Percentiles rank a stretch among this genome's conserved stretches.
Conservation (phyloP, 2,797 vertebrate species). For the Taeniopygia guttata region DNA sequence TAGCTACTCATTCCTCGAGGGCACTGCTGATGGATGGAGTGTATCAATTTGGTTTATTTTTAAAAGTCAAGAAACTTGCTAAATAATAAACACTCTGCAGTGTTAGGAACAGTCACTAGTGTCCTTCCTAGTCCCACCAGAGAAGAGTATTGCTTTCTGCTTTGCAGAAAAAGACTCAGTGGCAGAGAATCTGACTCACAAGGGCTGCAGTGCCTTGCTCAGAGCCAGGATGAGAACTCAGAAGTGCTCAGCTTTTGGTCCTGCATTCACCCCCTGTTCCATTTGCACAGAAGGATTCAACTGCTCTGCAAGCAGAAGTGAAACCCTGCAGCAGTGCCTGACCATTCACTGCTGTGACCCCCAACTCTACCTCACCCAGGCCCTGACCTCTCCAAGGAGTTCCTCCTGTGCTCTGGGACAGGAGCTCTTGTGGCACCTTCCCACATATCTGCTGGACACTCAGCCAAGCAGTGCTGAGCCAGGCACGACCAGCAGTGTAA, state of each 20-base stretch:
- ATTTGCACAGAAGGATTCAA: not conserved
- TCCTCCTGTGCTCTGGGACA: not conserved
- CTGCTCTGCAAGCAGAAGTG: not conserved
- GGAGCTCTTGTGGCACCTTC: not conserved
- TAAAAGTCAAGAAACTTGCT: conserved; percentile 7
- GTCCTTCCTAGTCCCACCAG: not conserved
- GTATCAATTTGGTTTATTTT: conserved; percentile 4
- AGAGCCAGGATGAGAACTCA: not conserved
- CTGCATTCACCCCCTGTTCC: not conserved
- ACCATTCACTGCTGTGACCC: not conserved
- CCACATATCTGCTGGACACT: not conserved
- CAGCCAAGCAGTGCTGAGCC: not conserved
- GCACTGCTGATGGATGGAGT: conserved; percentile 43
- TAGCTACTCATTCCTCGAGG: conserved; percentile 56
- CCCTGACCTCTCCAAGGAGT: not conserved
- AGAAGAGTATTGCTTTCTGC: not conserved
- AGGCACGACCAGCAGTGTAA: not conserved
- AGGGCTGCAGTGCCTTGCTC: not conserved
- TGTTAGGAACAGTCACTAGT: not conserved
- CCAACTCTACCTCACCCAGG: not conserved
- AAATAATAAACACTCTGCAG: not conserved
- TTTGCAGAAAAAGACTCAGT: not conserved
- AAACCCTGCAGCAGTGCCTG: not conserved
- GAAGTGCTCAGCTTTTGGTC: not conserved
- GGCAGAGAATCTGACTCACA: not conserved